Evolutionary conservation across 2,888 invertebrate genomes (phyloP), one percentile per base, ranked within the genome.

Genomic region (Cantharis lateralis): DNA sequence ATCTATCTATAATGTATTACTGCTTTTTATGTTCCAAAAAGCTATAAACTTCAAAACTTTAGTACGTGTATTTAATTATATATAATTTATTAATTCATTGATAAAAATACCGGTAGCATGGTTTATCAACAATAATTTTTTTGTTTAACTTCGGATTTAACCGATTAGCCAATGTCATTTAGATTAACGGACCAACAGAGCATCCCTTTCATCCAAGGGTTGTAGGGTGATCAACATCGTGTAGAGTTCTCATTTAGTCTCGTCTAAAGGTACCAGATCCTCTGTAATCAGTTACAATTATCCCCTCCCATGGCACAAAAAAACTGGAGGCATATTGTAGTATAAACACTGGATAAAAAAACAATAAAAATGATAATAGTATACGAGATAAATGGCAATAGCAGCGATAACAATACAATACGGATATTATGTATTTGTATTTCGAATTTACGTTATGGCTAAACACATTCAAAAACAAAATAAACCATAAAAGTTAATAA

Each of bases 11-110:
- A 48, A 48, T 48, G 48, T 48, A 48, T 48, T 48, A 48, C 48
- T 48, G 48, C 48, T 48, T 48, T 48, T 48, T 48, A 48, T 48
- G 48, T 48, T 48, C 48, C n/a, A 48, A 48, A 32, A 48, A 48
- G 48, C 48, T 48, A 48, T 48, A 48, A 68, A 68, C 24, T 68
- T 68, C 26, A 68, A 68, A 68, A 68, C 68, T 28, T 68, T 68
- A 28, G 15, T 48, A 48, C n/a, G 5, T 48, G 48, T n/a, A 48
- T 48, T 48, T 48, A 48, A 48, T 48, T 48, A 48, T 48, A 48
- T n/a, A n/a, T 48, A n/a, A 48, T 48, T 48, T 48, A 48, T 48
- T 48, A 48, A 48, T 48, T 48, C 48, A 7, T n/a, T n/a, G 48
- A n/a, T 48, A n/a, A 48, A n/a, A 48, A 48, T 48, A 48, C n/a